Evolutionary conservation across 2,113 vertebrate genomes (phyloP).

Genomic region (Gallinago undulata): DNA sequence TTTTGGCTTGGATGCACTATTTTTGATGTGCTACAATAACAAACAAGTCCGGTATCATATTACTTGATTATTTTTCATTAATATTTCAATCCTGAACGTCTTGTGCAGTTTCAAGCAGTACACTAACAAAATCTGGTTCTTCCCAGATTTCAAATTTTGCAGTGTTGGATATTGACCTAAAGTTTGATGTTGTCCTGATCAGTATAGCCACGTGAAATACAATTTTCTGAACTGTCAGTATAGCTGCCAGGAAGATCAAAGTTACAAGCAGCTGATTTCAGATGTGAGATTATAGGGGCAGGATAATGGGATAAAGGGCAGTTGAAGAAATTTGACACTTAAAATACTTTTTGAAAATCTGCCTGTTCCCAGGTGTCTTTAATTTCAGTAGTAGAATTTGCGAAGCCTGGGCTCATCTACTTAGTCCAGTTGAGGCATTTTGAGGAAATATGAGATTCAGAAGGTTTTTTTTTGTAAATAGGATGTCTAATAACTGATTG

Average conservation of each 20-base stretch:
- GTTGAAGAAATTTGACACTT: slow-evolving; percentile 51
- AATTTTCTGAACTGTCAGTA: background rate
- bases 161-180: background rate
- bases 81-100: background rate
- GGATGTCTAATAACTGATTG: background rate
- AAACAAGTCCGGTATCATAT: background rate
- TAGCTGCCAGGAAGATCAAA: slow-evolving; percentile 57
- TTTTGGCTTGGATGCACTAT: fast-evolving
- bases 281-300: slow-evolving; percentile 15
- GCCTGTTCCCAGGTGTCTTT: background rate
- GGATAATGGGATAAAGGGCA: slow-evolving; percentile 58
- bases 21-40: background rate
- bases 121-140: background rate
- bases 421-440: background rate
- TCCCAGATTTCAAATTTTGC: background rate
- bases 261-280: slow-evolving; percentile 53
- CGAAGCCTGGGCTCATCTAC: background rate
- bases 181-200: background rate
- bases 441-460: background rate
- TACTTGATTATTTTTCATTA: background rate
- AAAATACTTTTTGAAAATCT: slow-evolving; percentile 34
- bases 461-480: too few species aligned
- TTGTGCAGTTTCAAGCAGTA: background rate
- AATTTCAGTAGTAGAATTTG: background rate
- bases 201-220: background rate